Evolutionary conservation across 2,113 vertebrate species (phyloP).

Genomic region (Microcebus griseorufus): DNA sequence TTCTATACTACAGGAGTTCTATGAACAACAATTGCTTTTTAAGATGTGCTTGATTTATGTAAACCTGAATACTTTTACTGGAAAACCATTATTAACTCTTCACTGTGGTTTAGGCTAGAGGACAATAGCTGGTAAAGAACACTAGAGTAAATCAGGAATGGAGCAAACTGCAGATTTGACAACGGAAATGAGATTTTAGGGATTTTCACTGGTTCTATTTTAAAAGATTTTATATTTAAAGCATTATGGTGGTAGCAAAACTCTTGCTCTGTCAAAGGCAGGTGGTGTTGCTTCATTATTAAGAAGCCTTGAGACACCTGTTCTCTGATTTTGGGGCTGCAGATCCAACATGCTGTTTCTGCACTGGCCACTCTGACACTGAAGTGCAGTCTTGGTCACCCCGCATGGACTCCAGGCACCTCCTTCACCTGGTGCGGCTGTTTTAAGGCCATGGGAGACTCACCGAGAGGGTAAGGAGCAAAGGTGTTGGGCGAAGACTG

Average conservation of each 20-base stretch:
- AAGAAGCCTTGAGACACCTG: background rate
- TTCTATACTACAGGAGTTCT: background rate
- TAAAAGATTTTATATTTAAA: background rate
- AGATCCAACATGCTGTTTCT: background rate
- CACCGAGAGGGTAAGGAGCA: conserved; percentile 95
- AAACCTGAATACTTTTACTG: no score
- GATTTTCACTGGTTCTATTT: accelerated
- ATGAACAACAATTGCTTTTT: background rate
- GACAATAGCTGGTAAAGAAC: background rate
- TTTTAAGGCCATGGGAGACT: conserved; percentile 70
- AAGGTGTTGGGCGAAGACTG: conserved; percentile 95
- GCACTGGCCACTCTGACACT: background rate
- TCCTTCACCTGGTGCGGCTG: accelerated
- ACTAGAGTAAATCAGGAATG: background rate
- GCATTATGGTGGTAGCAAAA: accelerated
- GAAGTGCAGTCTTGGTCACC: no score
- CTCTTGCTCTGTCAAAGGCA: background rate
- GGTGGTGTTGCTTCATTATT: accelerated
- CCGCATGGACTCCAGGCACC: background rate
- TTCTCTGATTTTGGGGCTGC: background rate
- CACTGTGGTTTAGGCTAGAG: background rate
- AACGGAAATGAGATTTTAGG: background rate
- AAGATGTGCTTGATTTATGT: background rate
- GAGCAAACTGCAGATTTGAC: no score
- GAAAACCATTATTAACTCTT: background rate